Conservation (phyloP, 2,113 vertebrate species). For the Phaetusa simplex region DNA sequence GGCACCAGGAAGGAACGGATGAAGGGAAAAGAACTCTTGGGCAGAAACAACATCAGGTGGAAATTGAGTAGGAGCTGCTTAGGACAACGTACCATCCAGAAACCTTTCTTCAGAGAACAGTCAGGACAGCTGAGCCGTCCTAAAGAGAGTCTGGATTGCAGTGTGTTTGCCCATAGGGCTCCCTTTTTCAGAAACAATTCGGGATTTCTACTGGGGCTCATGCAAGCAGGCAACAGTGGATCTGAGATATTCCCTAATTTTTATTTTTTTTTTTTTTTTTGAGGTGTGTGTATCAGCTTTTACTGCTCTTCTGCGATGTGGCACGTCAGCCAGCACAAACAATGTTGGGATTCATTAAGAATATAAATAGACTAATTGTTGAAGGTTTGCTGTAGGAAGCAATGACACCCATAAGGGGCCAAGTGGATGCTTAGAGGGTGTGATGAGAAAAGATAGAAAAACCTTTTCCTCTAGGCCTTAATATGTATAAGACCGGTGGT, state of each 20-base stretch:
- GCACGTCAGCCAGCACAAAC: background rate
- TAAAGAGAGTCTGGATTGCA: background rate
- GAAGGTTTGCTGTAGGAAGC: background rate
- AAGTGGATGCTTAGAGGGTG: background rate
- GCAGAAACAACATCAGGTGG: background rate
- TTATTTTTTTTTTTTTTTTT: background rate
- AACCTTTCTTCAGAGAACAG: background rate
- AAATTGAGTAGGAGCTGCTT: background rate
- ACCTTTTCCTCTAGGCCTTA: background rate
- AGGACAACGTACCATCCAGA: background rate
- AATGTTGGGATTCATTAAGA: background rate
- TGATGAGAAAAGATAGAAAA: background rate
- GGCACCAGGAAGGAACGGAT: background rate
- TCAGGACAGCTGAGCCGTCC: background rate
- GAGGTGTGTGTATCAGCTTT: background rate
- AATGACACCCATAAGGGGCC: background rate
- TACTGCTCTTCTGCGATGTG: background rate
- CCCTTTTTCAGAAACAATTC: background rate
- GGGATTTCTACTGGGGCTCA: background rate
- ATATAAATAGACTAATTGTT: background rate
- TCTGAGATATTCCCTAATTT: background rate
- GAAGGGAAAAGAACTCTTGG: background rate
- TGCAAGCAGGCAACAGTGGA: background rate
- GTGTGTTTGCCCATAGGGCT: background rate
- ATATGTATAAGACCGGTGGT: background rate